Conservation (phyloP, 2,888 invertebrate genomes). For the Drosophila nr. medialis region DNA sequence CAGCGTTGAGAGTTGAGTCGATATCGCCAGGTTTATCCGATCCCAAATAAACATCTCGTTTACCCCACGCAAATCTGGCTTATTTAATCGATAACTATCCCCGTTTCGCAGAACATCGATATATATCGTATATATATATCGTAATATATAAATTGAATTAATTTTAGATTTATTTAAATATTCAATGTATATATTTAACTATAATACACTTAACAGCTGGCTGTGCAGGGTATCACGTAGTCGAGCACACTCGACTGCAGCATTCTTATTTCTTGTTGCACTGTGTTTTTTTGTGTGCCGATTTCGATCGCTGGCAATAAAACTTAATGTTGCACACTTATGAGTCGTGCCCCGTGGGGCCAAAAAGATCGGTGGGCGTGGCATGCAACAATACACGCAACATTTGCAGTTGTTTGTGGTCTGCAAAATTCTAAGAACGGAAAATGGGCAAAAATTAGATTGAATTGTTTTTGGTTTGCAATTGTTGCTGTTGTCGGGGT, state of each 20-base stretch:
- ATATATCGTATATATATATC: not conserved
- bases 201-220: too few relatives aligned
- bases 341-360: conserved; percentile 47
- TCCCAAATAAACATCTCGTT: not conserved
- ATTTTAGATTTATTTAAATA: too few relatives aligned
- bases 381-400: conserved; percentile 63
- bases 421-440: conserved; percentile 66
- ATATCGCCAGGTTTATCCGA: not conserved
- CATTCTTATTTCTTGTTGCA: not conserved
- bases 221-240: not conserved
- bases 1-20: not conserved
- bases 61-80: not conserved
- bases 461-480: conserved; percentile 65
- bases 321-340: conserved; percentile 70
- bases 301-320: conserved; percentile 68
- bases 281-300: conserved; percentile 26
- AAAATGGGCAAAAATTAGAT: conserved; percentile 72
- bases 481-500: conserved; percentile 26
- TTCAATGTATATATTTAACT: too few relatives aligned
- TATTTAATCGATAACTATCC: not conserved
- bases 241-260: not conserved
- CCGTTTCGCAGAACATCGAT: not conserved
- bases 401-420: conserved; percentile 36
- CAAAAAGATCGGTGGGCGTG: conserved; percentile 44
- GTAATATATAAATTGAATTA: too few relatives aligned